Base-by-base conservation (phyloP, 2,797 vertebrate genomes). In the Clarias pachynema region DNA sequence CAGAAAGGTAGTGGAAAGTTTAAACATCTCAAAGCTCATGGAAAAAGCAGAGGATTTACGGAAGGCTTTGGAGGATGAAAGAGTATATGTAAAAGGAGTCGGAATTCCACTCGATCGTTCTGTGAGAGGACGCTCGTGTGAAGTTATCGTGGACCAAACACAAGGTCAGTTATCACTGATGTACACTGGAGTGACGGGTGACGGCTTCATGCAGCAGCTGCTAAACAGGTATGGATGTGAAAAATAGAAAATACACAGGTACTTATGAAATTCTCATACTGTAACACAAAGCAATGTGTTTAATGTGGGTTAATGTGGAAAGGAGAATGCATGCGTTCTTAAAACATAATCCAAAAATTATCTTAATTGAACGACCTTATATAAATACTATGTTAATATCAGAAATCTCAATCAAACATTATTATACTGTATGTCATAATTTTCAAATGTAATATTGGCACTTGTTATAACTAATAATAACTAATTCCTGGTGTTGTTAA, bases 141-240 rank as follows among this genome's bases (percentile, higher is more conserved):
- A 97, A 87, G 94, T 95, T 63, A 93, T 96, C 83, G 93, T 95
- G 92, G 97, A 97, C 89, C 96, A 93, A 66, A 89, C 94, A 63
- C 96, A 96, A 92, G 95, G 95, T 44, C 96, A 97, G 91, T 93
- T 98, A 83, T 95, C 96, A 0, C 95, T 97, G 60, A 96, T 98
- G 96, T 97, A 98, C 93, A 92, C 97, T 72, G 96, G 96, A 82
- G 94, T 93, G 15, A 96, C 97, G 5, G 96, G 97, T 0, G 97
- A 99, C 89, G 97, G 96, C 93, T 99, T 99, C 93, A 99, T 99
- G 97, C 97, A 99, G 57, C 97, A 99, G 94, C 94, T 99, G 85
- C 94, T 99, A 0, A 97, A 98, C 94, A 96, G 97, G 98, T 98
- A 88, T 49, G 26, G 7, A 24, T 16, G 16, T 65, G 29, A 72